Conservation (phyloP, 2,888 invertebrate species). For the Myathropa florea region DNA sequence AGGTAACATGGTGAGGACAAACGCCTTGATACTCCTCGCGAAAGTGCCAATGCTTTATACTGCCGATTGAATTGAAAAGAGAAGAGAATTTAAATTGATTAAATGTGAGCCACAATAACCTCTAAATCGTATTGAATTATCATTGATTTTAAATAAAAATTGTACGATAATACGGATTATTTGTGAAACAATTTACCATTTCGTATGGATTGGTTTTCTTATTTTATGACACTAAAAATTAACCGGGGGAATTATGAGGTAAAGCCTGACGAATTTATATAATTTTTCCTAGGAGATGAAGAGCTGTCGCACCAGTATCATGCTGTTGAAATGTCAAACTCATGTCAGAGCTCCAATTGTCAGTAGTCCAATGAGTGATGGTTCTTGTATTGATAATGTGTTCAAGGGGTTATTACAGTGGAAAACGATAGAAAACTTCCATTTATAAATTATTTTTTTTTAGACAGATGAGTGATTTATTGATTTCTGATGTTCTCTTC, state of each 20-base stretch:
- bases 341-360: constrained; percentile 32
- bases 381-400: background rate
- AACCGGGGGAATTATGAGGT: constrained; percentile 64
- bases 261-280: constrained; percentile 76
- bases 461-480: too few species aligned
- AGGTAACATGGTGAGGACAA: constrained; percentile 73
- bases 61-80: constrained; percentile 50
- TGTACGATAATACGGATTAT: background rate
- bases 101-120: constrained; percentile 47
- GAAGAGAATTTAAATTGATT: constrained; percentile 18
- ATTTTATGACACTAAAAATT: constrained; percentile 23
- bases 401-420: background rate
- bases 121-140: constrained; percentile 12
- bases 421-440: background rate
- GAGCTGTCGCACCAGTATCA: constrained; percentile 65
- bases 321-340: constrained; percentile 72
- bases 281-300: constrained; percentile 73
- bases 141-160: constrained; percentile 13
- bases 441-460: background rate
- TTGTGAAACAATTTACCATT: constrained; percentile 42
- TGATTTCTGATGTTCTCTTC: too few species aligned
- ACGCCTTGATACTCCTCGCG: constrained; percentile 73
- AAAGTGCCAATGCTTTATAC: constrained; percentile 76
- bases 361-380: background rate
- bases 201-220: constrained; percentile 17